phyloP scores from a whole-genome alignment of 2,113 vertebrate genomes.

The Corythoichthys haematopterus region DNA sequence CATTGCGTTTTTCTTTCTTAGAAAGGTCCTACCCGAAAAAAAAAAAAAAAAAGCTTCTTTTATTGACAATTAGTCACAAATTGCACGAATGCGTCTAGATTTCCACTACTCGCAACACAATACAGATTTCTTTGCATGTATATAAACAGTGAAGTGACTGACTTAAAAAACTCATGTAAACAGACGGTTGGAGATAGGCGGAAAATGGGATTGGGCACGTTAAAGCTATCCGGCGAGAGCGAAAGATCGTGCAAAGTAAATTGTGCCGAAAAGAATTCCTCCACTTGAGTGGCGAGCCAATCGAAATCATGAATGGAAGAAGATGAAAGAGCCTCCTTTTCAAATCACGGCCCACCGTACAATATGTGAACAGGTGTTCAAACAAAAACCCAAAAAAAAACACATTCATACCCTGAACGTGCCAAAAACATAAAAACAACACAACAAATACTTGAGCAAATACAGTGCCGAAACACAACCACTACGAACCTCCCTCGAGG shows the following conservation, averaged over 20 bases:
- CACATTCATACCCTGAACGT: constrained; percentile 45
- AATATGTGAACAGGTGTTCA: constrained; percentile 76
- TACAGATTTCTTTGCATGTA: not conserved
- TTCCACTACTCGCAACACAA: not conserved
- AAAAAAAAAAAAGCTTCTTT: too few relatives aligned
- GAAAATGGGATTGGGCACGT: not conserved
- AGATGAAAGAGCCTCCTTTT: constrained; percentile 70
- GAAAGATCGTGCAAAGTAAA: constrained; percentile 43
- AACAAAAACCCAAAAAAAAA: constrained; percentile 66
- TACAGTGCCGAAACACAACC: constrained; percentile 7
- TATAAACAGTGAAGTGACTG: constrained; percentile 21
- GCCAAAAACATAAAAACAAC: constrained; percentile 66
- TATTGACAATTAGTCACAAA: too few relatives aligned
- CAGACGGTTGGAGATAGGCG: not conserved
- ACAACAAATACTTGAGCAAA: constrained; percentile 66
- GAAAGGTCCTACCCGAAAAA: too few relatives aligned
- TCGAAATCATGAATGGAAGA: constrained; percentile 68
- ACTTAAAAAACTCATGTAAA: constrained; percentile 6
- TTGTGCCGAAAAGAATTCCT: constrained; percentile 44
- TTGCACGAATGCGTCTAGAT: not conserved
- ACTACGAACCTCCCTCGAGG: not conserved
- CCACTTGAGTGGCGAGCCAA: constrained; percentile 53
- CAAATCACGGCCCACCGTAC: constrained; percentile 65
- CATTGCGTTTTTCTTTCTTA: too few relatives aligned
- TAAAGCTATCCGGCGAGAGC: constrained; percentile 1